Percentiles rank a stretch among this genome's conserved stretches.
phyloP scores from a whole-genome alignment of 2,113 vertebrate species.

The Theristicus caerulescens region DNA sequence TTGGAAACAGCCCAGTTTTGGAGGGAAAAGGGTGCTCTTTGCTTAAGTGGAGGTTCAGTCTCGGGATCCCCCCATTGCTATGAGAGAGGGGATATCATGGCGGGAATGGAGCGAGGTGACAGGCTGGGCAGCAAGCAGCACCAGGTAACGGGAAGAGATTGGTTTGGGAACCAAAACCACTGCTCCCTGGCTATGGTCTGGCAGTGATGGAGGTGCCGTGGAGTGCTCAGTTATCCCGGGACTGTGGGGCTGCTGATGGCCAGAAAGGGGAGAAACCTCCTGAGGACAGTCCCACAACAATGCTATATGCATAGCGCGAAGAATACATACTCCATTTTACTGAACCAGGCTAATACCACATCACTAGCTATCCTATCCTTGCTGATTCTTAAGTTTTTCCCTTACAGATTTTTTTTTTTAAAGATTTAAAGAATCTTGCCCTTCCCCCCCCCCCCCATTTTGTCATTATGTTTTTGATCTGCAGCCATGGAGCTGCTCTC shows the following conservation, averaged over 20 bases:
- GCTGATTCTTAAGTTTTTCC: background rate
- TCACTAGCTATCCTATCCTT: background rate
- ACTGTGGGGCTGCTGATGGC: background rate
- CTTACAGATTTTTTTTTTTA: background rate
- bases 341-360: background rate
- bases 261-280: background rate
- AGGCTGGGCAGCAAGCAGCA: background rate
- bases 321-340: background rate
- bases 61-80: accelerated
- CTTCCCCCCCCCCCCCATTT: background rate
- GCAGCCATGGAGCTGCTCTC: background rate
- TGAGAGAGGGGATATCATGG: background rate
- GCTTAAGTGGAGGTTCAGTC: background rate
- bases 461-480: background rate
- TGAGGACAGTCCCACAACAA: background rate
- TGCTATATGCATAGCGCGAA: accelerated
- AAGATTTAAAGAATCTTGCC: background rate
- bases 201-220: accelerated
- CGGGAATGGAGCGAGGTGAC: accelerated
- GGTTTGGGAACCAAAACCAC: background rate
- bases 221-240: accelerated
- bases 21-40: background rate
- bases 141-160: background rate
- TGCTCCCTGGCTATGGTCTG: background rate
- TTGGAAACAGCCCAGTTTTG: background rate